Evolutionary conservation across 2,113 vertebrate genomes (phyloP), one percentile per base, ranked within the genome.

Genomic region (Hyla sarda): DNA sequence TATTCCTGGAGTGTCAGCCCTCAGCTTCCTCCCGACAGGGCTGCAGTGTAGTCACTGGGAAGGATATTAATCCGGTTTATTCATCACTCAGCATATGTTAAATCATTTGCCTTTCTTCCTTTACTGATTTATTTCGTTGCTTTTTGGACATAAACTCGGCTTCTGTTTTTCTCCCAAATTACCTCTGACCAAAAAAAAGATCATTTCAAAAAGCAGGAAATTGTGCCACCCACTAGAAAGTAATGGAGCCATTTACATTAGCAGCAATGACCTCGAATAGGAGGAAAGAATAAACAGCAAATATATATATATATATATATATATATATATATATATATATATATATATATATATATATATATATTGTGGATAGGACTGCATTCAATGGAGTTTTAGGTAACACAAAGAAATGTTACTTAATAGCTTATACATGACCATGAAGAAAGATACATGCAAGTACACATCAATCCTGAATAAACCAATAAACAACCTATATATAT

Each of bases 91-190:
- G 88, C 90, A 92, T 93, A 90, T 90, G 90, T 80, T 91, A 91
- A 90, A 90, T 86, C 87, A 90, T 88, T 92, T 90, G 89, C 74
- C 87, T 73, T 89, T 87, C 62, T 87, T 84, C 87, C 91, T 89
- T 88, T 91, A 88, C 83, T 67, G 83, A 90, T 89, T 92, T 89
- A 88, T 91, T 91, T 91, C 90, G 89, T 89, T 48, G 72, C 34
- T 21, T 75, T 84, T 84, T 84, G 72, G 72, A 41, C 56, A 76
- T 50, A 84, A 84, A 48, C n/a, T 32, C 72, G 23, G 71, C 72
- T 84, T 56, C 82, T 84, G 82, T 76, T 41, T 84, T 74, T 74
- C 30, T 83, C 65, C 41, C 32, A 83, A 45, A 45, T 83, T 25
- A 83, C 14, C 50, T 56, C 16, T 45, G 71, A 73, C 82, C 67